Percentiles rank a stretch among this genome's conserved stretches.
Evolutionary conservation across 2,797 vertebrate genomes (phyloP).

Genomic region (Sebastes paucispinis): DNA sequence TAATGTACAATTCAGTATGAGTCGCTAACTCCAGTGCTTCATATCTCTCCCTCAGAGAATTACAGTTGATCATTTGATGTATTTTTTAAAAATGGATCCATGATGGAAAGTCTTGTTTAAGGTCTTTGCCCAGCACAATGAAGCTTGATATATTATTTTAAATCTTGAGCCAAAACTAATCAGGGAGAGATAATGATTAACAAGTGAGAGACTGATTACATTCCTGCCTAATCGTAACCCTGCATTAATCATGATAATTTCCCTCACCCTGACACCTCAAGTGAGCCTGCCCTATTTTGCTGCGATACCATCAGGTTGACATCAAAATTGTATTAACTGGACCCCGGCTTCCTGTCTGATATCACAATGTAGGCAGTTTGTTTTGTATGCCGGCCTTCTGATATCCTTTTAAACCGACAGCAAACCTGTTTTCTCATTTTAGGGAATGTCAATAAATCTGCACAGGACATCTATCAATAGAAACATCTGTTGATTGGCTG

Average conservation of each 20-base stretch:
- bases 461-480: slow-evolving; percentile 9
- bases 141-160: slow-evolving; percentile 67
- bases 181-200: slow-evolving; percentile 71
- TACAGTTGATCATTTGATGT: slow-evolving; percentile 21
- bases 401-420: slow-evolving; percentile 7
- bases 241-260: slow-evolving; percentile 77
- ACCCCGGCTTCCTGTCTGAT: slow-evolving; percentile 51
- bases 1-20: neutral
- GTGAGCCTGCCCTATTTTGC: slow-evolving; percentile 54
- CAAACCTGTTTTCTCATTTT: slow-evolving; percentile 6
- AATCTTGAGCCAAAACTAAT: slow-evolving; percentile 72
- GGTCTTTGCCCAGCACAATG: slow-evolving; percentile 44
- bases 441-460: slow-evolving; percentile 10
- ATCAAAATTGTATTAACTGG: slow-evolving; percentile 60
- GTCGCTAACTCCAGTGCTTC: neutral
- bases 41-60: neutral
- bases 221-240: slow-evolving; percentile 60
- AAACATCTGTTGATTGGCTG: slow-evolving; percentile 7
- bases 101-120: slow-evolving; percentile 54
- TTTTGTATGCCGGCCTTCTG: slow-evolving; percentile 9
- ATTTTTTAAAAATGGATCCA: slow-evolving; percentile 18
- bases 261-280: slow-evolving; percentile 64
- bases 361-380: slow-evolving; percentile 13
- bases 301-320: slow-evolving; percentile 61
- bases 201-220: slow-evolving; percentile 70